Conservation (phyloP, 2,888 invertebrate genomes). For the Tetragnatha montana region DNA sequence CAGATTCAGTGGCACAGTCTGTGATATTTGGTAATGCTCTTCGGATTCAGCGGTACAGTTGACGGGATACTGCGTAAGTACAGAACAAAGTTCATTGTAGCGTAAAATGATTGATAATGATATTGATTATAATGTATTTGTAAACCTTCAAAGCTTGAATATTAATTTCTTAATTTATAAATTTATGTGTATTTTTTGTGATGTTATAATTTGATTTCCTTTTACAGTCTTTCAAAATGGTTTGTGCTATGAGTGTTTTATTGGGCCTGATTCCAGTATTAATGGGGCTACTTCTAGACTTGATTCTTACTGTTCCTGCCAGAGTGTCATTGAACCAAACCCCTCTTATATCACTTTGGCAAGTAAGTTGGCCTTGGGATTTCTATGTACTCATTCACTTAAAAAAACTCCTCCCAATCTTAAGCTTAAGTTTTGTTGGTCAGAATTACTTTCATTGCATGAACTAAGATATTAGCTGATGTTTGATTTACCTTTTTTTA, state of each 20-base stretch:
- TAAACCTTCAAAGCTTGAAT: background rate
- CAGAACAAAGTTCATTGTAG: too few relatives aligned
- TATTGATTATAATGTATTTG: background rate
- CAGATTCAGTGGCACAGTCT: too few relatives aligned
- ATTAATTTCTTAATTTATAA: background rate
- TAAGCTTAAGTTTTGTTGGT: background rate
- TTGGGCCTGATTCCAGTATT: constrained; percentile 93
- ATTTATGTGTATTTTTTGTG: too few relatives aligned
- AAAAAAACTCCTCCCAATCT: background rate
- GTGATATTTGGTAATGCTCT: too few relatives aligned
- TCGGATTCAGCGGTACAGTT: too few relatives aligned
- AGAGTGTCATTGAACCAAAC: constrained; percentile 94
- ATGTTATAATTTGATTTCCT: constrained; percentile 19
- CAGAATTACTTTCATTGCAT: too few relatives aligned
- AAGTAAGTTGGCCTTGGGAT: constrained; percentile 75
- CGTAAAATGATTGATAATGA: too few relatives aligned
- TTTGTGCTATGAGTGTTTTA: constrained; percentile 82
- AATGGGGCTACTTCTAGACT: constrained; percentile 89
- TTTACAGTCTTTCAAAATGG: constrained; percentile 83
- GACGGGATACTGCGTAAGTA: too few relatives aligned
- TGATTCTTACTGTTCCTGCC: constrained; percentile 90
- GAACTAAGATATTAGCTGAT: background rate
- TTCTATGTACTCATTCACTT: background rate
- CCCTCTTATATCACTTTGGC: constrained; percentile 81
- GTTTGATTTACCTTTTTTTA: background rate